Percentiles rank a stretch among this genome's conserved stretches.
Conservation (phyloP, 2,888 invertebrate species). For the Junonia oenone region DNA sequence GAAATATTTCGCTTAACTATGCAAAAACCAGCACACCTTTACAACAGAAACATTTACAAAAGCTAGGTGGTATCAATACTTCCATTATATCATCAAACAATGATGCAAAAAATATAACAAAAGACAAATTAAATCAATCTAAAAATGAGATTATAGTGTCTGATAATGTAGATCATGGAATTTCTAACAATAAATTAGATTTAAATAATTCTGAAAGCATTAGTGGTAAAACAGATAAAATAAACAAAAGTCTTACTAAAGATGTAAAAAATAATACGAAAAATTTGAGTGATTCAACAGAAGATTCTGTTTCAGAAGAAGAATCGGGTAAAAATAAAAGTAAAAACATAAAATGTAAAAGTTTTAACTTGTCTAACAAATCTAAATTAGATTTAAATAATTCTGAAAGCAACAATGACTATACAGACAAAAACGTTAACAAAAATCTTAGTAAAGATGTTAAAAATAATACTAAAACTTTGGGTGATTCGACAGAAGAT, state of each 20-base stretch:
- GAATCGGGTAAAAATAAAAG: background rate
- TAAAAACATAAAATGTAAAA: constrained; percentile 24
- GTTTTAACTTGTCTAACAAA: constrained; percentile 29
- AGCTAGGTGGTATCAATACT: constrained; percentile 48
- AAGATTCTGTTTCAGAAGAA: constrained; percentile 2
- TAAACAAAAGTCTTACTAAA: background rate
- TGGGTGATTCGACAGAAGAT: background rate
- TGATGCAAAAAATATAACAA: constrained; percentile 19
- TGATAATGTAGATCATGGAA: background rate
- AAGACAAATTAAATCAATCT: background rate
- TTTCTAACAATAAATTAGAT: background rate
- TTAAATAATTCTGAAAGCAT: constrained; percentile 6
- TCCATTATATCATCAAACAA: constrained; percentile 46
- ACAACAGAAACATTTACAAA: constrained; percentile 50
- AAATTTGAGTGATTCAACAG: constrained; percentile 15
- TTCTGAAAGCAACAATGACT: too few species aligned
- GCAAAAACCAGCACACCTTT: constrained; percentile 60
- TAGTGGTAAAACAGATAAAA: background rate
- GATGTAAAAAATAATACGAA: background rate
- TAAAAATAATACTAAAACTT: too few species aligned
- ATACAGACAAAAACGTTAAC: too few species aligned
- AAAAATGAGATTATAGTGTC: background rate
- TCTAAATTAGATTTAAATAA: too few species aligned
- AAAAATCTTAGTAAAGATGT: too few species aligned
- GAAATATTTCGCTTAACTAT: constrained; percentile 45